A percentile compares a stretch with the other conserved stretches of the same genome.
These are phyloP conservation scores for Eriocheir sinensis DNA, from an alignment of 1,140 invertebrate species.

Conservation along the genomic window DNA sequence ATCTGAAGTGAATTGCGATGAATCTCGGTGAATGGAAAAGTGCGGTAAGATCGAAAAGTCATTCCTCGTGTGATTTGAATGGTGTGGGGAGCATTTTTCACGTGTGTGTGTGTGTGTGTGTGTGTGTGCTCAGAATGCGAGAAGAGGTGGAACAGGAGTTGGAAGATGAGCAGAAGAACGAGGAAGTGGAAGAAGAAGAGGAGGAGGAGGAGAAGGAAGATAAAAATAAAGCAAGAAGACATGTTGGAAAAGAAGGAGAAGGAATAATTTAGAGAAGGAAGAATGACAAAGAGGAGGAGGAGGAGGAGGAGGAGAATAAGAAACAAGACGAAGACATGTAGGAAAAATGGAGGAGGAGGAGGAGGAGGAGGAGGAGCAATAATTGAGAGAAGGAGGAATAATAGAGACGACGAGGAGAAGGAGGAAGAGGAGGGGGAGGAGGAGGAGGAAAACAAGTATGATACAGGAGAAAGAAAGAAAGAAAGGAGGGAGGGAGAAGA, in stretches of 20 bases:
- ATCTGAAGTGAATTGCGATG: neutral
- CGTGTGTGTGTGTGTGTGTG: constrained; percentile 38
- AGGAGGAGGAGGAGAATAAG: too few species aligned
- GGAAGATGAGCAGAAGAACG: too few species aligned
- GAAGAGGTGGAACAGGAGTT: neutral
- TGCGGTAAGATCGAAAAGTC: neutral
- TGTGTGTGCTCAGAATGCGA: neutral
- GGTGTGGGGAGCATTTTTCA: too few species aligned
- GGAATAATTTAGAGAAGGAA: too few species aligned
- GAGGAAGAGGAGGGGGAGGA: too few species aligned
- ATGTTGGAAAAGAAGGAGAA: neutral
- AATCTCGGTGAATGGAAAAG: neutral
- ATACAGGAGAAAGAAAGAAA: too few species aligned
- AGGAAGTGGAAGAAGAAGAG: neutral
- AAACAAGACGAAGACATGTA: too few species aligned
- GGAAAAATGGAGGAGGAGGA: neutral
- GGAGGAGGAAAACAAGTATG: too few species aligned
- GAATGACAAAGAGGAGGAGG: too few species aligned
- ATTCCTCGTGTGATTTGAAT: neutral
- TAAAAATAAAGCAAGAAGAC: neutral
- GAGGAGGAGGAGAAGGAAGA: neutral
- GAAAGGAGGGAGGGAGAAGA: neutral
- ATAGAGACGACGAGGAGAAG: neutral
- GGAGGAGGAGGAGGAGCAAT: neutral
- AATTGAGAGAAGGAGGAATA: neutral